Evolutionary conservation across 2,113 vertebrate species (phyloP).

Genomic region (Glaucomys volans): DNA sequence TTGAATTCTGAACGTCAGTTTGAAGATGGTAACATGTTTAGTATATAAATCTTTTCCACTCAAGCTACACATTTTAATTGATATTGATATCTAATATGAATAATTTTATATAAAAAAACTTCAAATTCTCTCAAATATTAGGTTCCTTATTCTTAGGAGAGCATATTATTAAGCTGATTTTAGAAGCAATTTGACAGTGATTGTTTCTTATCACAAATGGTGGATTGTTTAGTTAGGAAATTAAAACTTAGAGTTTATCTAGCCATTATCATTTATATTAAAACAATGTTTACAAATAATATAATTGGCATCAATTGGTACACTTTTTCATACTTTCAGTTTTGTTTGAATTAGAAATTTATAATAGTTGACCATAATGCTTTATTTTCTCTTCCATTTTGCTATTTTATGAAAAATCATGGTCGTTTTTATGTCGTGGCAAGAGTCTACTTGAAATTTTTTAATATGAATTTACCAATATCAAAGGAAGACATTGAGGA

Average conservation of each 20-base stretch:
- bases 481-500: slow-evolving; percentile 81
- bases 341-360: slow-evolving; percentile 77
- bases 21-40: slow-evolving; percentile 84
- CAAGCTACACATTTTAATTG: slow-evolving; percentile 74
- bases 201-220: slow-evolving; percentile 65
- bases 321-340: slow-evolving; percentile 72
- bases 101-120: slow-evolving; percentile 74
- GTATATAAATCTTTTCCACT: slow-evolving; percentile 81
- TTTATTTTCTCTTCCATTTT: slow-evolving; percentile 82
- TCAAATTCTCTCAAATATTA: slow-evolving; percentile 67
- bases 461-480: slow-evolving; percentile 79
- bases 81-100: slow-evolving; percentile 64
- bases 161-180: slow-evolving; percentile 53
- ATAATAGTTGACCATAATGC: slow-evolving; percentile 79
- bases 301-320: slow-evolving; percentile 59
- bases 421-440: slow-evolving; percentile 83
- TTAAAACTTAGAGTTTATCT: slow-evolving; percentile 43
- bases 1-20: slow-evolving; percentile 84
- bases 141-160: slow-evolving; percentile 59
- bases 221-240: slow-evolving; percentile 66
- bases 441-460: slow-evolving; percentile 82
- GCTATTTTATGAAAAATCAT: slow-evolving; percentile 82
- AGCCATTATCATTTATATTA: slow-evolving; percentile 67
- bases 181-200: slow-evolving; percentile 62
- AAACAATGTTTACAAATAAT: slow-evolving; percentile 60